Percentiles rank a stretch among this genome's conserved stretches.
Evolutionary conservation across 1,140 invertebrate genomes (phyloP).

Genomic region (Drosophila yakuba): DNA sequence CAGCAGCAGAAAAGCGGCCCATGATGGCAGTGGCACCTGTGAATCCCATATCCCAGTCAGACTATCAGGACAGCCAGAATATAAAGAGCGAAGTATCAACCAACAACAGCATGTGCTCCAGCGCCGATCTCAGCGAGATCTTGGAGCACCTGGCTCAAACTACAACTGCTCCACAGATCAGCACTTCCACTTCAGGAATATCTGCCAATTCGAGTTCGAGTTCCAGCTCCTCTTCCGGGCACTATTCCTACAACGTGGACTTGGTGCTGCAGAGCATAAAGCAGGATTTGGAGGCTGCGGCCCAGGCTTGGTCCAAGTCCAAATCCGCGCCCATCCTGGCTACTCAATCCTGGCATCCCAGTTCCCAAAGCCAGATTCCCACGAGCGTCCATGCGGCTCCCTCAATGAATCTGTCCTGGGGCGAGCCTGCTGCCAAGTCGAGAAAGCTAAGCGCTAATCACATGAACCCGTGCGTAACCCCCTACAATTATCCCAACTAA

Average conservation of each 20-base stretch:
- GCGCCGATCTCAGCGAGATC: conserved; percentile 71
- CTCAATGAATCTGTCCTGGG: conserved; percentile 73
- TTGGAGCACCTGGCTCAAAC: conserved; percentile 70
- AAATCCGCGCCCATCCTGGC: conserved; percentile 26
- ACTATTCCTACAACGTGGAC: conserved; percentile 73
- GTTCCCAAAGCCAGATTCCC: conserved; percentile 9
- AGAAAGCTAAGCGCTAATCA: conserved; percentile 59
- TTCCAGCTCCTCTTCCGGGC: conserved; percentile 23
- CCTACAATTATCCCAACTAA: conserved; percentile 56
- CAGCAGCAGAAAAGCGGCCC: conserved; percentile 33
- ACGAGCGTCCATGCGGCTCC: conserved; percentile 40
- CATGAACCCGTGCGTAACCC: conserved; percentile 54
- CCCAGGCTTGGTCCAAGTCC: conserved; percentile 73
- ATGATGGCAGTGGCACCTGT: conserved; percentile 1
- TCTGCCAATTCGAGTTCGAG: conserved; percentile 9
- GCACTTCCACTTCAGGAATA: conserved; percentile 1
- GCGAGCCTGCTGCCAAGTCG: conserved; percentile 67
- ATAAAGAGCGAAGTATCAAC: conserved; percentile 13
- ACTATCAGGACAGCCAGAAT: conserved; percentile 23
- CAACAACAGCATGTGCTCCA: conserved; percentile 34
- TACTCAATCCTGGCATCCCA: conserved; percentile 32
- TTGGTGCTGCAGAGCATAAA: conserved; percentile 75
- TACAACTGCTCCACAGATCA: conserved; percentile 30
- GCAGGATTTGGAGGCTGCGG: conserved; percentile 72
- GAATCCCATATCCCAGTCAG: background rate